phyloP scores from a whole-genome alignment of 2,113 vertebrate species.

The Gorilla gorilla region DNA sequence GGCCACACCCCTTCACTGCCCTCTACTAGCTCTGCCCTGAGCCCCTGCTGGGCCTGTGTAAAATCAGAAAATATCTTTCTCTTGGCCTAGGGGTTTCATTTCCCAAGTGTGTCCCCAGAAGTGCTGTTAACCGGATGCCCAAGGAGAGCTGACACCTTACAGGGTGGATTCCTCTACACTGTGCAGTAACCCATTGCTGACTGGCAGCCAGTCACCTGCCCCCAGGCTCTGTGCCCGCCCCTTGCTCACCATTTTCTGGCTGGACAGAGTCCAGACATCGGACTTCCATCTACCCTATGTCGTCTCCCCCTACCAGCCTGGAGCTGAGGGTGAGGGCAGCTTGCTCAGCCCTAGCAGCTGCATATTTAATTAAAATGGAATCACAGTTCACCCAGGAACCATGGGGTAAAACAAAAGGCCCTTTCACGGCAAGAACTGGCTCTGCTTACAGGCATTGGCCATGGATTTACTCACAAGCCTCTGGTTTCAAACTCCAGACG shows the following conservation, averaged over 20 bases:
- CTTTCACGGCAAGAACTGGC: constrained; percentile 49
- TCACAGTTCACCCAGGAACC: constrained; percentile 63
- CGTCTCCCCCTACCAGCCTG: not conserved
- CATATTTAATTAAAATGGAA: constrained; percentile 78
- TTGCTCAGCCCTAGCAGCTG: not conserved
- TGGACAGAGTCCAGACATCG: fast-evolving
- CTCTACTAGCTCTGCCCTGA: not conserved
- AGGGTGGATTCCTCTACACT: not conserved
- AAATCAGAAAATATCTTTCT: not conserved
- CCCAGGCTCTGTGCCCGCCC: not conserved
- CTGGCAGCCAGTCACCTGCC: not conserved
- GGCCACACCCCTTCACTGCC: not conserved
- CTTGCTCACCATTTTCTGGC: not conserved
- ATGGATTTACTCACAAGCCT: constrained; percentile 31
- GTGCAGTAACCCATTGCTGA: not conserved
- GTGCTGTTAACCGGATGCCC: not conserved
- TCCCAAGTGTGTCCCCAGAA: not conserved
- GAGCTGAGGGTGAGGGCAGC: not conserved
- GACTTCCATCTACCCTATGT: not conserved
- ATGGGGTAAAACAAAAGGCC: constrained; percentile 52
- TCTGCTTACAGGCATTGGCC: not conserved
- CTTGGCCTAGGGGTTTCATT: not conserved
- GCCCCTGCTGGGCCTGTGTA: not conserved
- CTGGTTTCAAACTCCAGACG: constrained; percentile 52
- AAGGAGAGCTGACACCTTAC: not conserved